Percentiles rank a stretch among this genome's conserved stretches.
Evolutionary conservation across 2,113 vertebrate species (phyloP).

Genomic region (Anas platyrhynchos): DNA sequence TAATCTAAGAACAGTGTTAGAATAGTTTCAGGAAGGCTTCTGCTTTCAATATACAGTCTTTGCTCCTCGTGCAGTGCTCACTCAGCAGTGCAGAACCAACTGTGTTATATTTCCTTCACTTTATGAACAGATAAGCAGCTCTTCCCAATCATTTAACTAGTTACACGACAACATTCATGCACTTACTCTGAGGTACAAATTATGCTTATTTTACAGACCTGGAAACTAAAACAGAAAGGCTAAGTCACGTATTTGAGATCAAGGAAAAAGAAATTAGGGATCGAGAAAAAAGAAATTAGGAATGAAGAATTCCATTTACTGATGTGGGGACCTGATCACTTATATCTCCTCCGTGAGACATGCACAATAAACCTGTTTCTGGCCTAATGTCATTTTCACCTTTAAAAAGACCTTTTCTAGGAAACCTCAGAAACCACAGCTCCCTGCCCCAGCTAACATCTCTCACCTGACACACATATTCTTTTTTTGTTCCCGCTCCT

Average conservation of each 20-base stretch:
- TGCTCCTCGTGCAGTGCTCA: background rate
- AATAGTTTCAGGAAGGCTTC: background rate
- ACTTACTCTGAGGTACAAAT: background rate
- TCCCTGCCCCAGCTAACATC: background rate
- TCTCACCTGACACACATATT: conserved; percentile 92
- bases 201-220: background rate
- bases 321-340: background rate
- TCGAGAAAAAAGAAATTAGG: background rate
- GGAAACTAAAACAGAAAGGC: background rate
- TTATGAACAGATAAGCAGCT: background rate
- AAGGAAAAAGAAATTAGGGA: background rate
- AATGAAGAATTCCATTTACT: background rate
- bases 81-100: background rate
- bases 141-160: background rate
- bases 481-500: conserved; percentile 83
- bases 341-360: background rate
- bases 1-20: background rate
- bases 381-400: background rate
- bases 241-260: background rate
- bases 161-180: conserved; percentile 12
- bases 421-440: background rate
- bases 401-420: background rate
- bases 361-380: background rate
- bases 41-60: background rate
- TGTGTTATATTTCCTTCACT: background rate